These are phyloP conservation scores for Athene cunicularia DNA, from an alignment of 2,113 vertebrate species.

Conservation along the genomic window DNA sequence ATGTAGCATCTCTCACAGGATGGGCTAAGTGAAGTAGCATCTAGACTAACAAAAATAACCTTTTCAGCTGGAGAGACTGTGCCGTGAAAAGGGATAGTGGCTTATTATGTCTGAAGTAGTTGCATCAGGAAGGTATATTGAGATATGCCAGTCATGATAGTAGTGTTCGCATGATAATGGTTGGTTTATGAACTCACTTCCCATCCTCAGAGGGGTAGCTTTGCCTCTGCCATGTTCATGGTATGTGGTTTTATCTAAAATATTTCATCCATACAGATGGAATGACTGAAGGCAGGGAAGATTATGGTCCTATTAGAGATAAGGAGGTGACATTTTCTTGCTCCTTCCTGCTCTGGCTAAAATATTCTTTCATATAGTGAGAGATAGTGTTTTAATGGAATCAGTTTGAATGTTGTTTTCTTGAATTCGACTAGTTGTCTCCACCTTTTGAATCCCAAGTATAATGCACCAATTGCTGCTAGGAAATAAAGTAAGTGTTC, in stretches of 20 bases:
- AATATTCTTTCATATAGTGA: background rate
- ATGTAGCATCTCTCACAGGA: background rate
- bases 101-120: background rate
- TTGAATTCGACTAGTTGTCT: background rate
- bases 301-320: background rate
- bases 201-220: background rate
- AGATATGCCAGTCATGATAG: background rate
- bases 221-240: background rate
- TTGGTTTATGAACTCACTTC: background rate
- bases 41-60: conserved; percentile 21
- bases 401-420: background rate
- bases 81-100: background rate
- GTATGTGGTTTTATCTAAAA: background rate
- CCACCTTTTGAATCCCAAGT: background rate
- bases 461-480: background rate
- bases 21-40: background rate
- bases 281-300: background rate
- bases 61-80: conserved; percentile 15
- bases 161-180: background rate
- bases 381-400: background rate
- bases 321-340: background rate
- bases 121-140: background rate
- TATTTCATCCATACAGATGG: background rate
- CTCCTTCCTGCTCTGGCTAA: background rate
- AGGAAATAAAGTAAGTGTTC: background rate